phyloP scores from a whole-genome alignment of 2,888 invertebrate species.

The Rhodophaea formosa region DNA sequence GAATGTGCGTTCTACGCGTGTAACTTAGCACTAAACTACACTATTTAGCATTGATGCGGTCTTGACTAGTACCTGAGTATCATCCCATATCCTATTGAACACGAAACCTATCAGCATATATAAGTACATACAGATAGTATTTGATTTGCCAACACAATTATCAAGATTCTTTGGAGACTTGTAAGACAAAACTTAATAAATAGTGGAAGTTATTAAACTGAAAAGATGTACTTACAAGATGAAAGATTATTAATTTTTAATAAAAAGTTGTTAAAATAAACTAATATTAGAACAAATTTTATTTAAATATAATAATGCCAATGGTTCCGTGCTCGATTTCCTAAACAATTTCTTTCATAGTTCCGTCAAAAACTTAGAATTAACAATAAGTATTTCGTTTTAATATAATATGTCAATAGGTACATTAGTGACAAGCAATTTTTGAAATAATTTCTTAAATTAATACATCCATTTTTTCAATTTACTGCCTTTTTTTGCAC shows the following conservation, averaged over 20 bases:
- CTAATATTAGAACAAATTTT: no score
- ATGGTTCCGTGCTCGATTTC: not conserved
- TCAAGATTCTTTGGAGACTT: not conserved
- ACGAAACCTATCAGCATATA: not conserved
- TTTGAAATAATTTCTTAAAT: no score
- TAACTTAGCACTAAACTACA: conserved; percentile 32
- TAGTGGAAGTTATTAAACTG: no score
- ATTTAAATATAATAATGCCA: not conserved
- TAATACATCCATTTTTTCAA: no score
- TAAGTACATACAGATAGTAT: not conserved
- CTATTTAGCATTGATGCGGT: conserved; percentile 46
- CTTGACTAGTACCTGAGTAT: conserved; percentile 23
- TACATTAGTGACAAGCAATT: no score
- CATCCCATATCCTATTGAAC: conserved; percentile 11
- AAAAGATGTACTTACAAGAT: no score
- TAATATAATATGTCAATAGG: not conserved
- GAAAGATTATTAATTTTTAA: no score
- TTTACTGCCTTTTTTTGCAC: not conserved
- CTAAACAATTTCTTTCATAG: not conserved
- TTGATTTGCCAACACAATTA: not conserved
- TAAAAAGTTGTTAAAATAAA: no score
- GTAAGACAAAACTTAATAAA: no score
- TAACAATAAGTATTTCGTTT: not conserved
- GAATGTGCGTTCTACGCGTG: conserved; percentile 55
- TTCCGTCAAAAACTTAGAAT: not conserved